Evolutionary conservation across 2,888 invertebrate genomes (phyloP).

Genomic region (Lamproptera curius): DNA sequence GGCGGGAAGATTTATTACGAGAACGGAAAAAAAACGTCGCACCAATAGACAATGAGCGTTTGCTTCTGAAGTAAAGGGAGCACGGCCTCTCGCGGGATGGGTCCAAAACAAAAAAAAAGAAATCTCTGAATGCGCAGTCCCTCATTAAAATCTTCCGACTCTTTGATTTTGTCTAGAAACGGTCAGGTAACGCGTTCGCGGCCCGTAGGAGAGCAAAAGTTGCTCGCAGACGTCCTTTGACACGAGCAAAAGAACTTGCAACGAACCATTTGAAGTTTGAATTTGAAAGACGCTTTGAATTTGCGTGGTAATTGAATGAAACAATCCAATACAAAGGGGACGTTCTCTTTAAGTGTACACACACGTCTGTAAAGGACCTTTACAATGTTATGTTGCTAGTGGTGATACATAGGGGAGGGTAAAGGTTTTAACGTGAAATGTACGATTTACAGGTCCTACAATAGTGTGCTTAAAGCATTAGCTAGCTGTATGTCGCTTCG

Average conservation of each 20-base stretch:
- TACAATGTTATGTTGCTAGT: too few species aligned
- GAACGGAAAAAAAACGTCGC: constrained; percentile 2
- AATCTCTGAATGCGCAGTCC: constrained; percentile 52
- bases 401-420: too few species aligned
- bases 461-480: constrained; percentile 2
- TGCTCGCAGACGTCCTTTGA: constrained; percentile 46
- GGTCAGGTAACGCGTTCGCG: constrained; percentile 50
- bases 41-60: constrained; percentile 19
- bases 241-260: constrained; percentile 41
- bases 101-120: constrained; percentile 60
- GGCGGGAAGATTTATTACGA: too few species aligned
- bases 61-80: constrained; percentile 24
- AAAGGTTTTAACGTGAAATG: too few species aligned
- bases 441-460: constrained; percentile 14
- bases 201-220: constrained; percentile 40
- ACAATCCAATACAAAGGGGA: constrained; percentile 4
- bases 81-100: constrained; percentile 35
- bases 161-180: constrained; percentile 70
- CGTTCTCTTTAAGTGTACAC: constrained; percentile 2
- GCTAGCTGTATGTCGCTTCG: constrained; percentile 3
- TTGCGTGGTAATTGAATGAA: constrained; percentile 9
- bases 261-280: constrained; percentile 36
- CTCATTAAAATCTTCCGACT: constrained; percentile 76
- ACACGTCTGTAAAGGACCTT: too few species aligned
- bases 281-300: constrained; percentile 23